phyloP scores from a whole-genome alignment of 2,888 invertebrate genomes.

The Branchellion lobata region DNA sequence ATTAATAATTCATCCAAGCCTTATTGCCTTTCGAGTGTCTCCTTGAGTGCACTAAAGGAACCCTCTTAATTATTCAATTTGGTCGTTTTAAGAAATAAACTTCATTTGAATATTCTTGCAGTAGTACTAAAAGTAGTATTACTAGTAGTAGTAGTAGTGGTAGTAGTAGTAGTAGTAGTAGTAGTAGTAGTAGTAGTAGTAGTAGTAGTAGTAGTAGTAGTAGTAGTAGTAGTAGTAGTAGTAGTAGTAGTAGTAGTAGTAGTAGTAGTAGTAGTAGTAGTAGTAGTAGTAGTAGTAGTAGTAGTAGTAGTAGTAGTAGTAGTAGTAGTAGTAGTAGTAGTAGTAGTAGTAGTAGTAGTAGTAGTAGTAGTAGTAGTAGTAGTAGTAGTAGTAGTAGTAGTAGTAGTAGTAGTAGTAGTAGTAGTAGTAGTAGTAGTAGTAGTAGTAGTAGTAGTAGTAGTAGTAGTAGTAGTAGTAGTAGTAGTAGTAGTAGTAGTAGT shows the following conservation, averaged over 20 bases:
- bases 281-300: slow-evolving; percentile 48
- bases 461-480: slow-evolving; percentile 47
- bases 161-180: slow-evolving; percentile 55
- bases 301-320: slow-evolving; percentile 41
- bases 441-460: slow-evolving; percentile 47
- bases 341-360: slow-evolving; percentile 42
- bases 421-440: slow-evolving; percentile 48
- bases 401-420: slow-evolving; percentile 46
- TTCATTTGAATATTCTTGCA: neutral
- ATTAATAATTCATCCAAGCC: too few relatives aligned
- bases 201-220: slow-evolving; percentile 46
- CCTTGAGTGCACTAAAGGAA: too few relatives aligned
- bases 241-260: slow-evolving; percentile 46
- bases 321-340: slow-evolving; percentile 55
- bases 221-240: slow-evolving; percentile 47
- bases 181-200: slow-evolving; percentile 40
- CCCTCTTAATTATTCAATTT: neutral
- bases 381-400: slow-evolving; percentile 48
- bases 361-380: slow-evolving; percentile 47
- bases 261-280: slow-evolving; percentile 48
- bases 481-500: slow-evolving; percentile 43
- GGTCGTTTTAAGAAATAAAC: neutral
- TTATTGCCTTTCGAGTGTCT: too few relatives aligned
- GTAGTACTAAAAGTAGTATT: neutral
- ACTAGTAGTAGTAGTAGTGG: neutral